These are phyloP conservation scores for Artibeus jamaicensis DNA, from an alignment of 2,797 vertebrate genomes.

Conservation along the genomic window DNA sequence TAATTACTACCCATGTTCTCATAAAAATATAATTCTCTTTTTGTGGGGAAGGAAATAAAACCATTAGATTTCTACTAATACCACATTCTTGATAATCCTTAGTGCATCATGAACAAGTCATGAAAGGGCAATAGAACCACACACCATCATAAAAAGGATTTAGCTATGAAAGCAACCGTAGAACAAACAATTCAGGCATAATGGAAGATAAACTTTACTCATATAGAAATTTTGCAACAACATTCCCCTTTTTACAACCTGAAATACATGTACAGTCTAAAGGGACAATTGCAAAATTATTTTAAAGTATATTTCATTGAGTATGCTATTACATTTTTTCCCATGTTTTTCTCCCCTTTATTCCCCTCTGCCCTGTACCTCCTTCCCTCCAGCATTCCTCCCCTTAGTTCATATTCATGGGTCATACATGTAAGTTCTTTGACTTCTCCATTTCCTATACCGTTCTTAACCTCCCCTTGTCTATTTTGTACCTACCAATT, in stretches of 20 bases:
- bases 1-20: slow-evolving; percentile 16
- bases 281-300: not conserved
- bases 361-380: too few species aligned
- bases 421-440: too few species aligned
- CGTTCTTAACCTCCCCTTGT: too few species aligned
- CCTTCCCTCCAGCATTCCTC: too few species aligned
- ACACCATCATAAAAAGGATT: slow-evolving; percentile 23
- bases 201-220: not conserved
- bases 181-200: slow-evolving; percentile 31
- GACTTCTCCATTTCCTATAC: too few species aligned
- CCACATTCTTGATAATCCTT: slow-evolving; percentile 3
- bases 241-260: not conserved
- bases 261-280: not conserved
- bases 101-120: not conserved
- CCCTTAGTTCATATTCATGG: too few species aligned
- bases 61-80: not conserved
- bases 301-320: not conserved
- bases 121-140: not conserved
- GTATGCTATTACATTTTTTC: too few species aligned
- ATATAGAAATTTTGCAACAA: not conserved
- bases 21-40: slow-evolving; percentile 17
- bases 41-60: slow-evolving; percentile 45
- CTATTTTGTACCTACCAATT: too few species aligned
- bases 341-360: too few species aligned
- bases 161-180: not conserved